Evolutionary conservation across 2,888 invertebrate species (phyloP).

Genomic region (Saturnia pavonia): DNA sequence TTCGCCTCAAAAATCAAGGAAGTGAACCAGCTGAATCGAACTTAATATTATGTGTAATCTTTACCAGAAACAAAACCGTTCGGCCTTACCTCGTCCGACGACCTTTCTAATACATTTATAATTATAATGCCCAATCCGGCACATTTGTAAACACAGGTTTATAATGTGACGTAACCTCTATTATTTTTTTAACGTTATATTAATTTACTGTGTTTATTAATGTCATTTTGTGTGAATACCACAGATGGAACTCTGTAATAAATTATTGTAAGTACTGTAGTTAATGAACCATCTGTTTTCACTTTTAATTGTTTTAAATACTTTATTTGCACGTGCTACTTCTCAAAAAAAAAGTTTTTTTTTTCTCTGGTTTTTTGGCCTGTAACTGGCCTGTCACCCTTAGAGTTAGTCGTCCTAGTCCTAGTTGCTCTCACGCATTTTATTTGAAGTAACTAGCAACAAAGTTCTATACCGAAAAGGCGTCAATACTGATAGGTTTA

Average conservation of each 20-base stretch:
- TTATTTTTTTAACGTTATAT: conserved; percentile 35
- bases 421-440: too few relatives aligned
- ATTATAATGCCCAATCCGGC: conserved; percentile 55
- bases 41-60: background rate
- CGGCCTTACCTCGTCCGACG: conserved; percentile 68
- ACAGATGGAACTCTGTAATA: background rate
- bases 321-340: too few relatives aligned
- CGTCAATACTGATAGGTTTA: too few relatives aligned
- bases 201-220: conserved; percentile 26
- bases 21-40: background rate
- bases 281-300: background rate
- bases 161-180: conserved; percentile 58
- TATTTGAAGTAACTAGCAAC: too few relatives aligned
- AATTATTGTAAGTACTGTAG: background rate
- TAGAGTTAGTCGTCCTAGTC: too few relatives aligned
- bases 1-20: too few relatives aligned
- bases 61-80: conserved; percentile 9
- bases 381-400: too few relatives aligned
- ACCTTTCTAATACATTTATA: conserved; percentile 80
- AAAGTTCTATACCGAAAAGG: too few relatives aligned
- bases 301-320: background rate
- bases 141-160: conserved; percentile 69
- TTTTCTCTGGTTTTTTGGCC: too few relatives aligned
- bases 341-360: too few relatives aligned
- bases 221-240: background rate